A percentile compares a stretch with the other conserved stretches of the same genome.
These are phyloP conservation scores for Cephus sareptanus DNA, from an alignment of 2,888 invertebrate genomes.

Conservation along the genomic window DNA sequence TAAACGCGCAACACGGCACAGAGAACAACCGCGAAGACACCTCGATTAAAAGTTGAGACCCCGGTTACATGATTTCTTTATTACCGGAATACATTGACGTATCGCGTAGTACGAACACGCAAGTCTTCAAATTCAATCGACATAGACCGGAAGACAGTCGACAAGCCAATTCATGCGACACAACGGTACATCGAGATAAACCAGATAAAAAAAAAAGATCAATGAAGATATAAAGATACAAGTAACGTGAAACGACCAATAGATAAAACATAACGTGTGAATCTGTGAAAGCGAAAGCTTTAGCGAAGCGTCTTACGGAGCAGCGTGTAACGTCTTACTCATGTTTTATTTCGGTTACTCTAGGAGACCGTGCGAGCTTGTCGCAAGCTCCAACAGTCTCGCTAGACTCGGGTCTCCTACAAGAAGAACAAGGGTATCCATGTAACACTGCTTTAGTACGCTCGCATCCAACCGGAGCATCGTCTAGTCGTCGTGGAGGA, in stretches of 20 bases:
- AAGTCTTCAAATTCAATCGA: background rate
- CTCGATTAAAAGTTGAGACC: background rate
- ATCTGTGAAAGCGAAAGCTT: background rate
- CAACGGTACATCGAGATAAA: background rate
- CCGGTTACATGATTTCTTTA: background rate
- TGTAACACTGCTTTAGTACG: background rate
- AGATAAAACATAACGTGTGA: background rate
- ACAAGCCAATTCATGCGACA: background rate
- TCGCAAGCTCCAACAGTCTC: constrained; percentile 41
- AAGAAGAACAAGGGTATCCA: constrained; percentile 28
- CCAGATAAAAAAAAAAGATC: background rate
- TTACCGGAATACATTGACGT: background rate
- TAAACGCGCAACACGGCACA: background rate
- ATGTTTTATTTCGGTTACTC: constrained; percentile 7
- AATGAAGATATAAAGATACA: background rate
- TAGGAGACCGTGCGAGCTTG: constrained; percentile 39
- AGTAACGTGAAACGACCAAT: background rate
- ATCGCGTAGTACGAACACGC: background rate
- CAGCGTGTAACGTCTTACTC: background rate
- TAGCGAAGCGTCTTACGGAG: background rate
- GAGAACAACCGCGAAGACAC: background rate
- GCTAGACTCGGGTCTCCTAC: constrained; percentile 50
- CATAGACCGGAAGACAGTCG: background rate
- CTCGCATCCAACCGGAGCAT: constrained; percentile 1
- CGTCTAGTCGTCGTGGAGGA: constrained; percentile 2